These are phyloP conservation scores for Lepidochrysops patricia DNA, from an alignment of 2,888 invertebrate genomes.

Conservation along the genomic window DNA sequence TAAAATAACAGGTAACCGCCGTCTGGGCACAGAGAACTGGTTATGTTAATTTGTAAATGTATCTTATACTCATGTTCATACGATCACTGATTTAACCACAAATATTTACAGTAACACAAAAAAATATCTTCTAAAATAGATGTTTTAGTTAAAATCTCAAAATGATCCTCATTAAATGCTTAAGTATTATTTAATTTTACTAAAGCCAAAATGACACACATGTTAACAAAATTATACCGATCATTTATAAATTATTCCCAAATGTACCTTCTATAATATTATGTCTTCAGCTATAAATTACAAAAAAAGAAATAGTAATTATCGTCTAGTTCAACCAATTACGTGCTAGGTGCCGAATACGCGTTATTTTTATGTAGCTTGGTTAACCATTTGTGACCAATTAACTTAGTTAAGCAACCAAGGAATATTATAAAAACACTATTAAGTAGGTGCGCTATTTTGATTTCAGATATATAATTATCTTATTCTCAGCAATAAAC, in stretches of 20 bases:
- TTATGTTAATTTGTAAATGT: constrained; percentile 2
- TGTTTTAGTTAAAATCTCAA: no score
- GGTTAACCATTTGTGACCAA: constrained; percentile 1
- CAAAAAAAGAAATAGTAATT: background rate
- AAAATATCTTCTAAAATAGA: background rate
- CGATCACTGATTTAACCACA: background rate
- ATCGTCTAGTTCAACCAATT: background rate
- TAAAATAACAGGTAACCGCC: background rate
- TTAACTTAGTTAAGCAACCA: background rate
- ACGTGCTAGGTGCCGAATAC: background rate
- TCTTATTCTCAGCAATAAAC: background rate
- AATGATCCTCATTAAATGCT: no score
- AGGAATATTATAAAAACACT: background rate
- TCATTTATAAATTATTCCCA: no score
- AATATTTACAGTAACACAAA: background rate
- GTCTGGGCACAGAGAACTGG: background rate
- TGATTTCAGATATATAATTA: background rate
- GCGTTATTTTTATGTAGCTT: background rate
- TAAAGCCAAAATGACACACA: no score
- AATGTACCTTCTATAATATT: no score
- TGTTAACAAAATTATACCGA: no score
- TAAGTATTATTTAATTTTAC: no score
- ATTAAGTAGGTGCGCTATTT: background rate
- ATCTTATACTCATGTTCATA: background rate
- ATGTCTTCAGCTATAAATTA: no score